Base-by-base conservation (phyloP, 2,113 vertebrate genomes). In the Malurus elegans region DNA sequence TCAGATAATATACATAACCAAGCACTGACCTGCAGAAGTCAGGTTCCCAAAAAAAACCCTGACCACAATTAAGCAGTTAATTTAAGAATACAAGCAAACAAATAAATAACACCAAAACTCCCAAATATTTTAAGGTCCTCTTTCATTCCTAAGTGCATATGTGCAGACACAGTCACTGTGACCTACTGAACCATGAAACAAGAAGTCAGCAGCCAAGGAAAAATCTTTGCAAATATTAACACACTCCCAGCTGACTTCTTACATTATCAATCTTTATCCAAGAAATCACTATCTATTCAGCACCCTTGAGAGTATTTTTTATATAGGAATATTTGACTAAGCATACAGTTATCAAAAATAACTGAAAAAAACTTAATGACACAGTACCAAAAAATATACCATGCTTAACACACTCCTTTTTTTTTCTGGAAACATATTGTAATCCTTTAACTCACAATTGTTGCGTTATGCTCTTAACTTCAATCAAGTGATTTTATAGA, bases 21-120 rank as follows among this genome's bases (percentile, higher is more conserved):
- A 69, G 40, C 25, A 48, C 2, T 54, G 17, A 32, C 18, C 45
- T 19, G 21, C 18, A 69, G 36, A 38, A 90, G 18, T 51, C 4
- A 2, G 7, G 44, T n/a, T 86, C 28, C 20, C 10, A 38, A 13
- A 47, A 54, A 73, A 38, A 45, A 10, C 12, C 12, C 47, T 75
- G n/a, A 66, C 10, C 25, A 86, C 83, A 72, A 56, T 0, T 2
- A 62, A 54, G 18, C 0, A 0, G 28, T 28, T 4, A 17, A 51
- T 67, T 48, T 32, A 17, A 16, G 34, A 54, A 70, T 5, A 45
- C 6, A 45, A 26, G 10, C 18, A 60, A 57, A 15, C 25, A 58
- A 38, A 20, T n/a, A 58, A 36, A 18, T 28, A 36, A 36, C 29
- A 88, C 10, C 16, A 66, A 38, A 17, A 3, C 2, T 1, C 12